Conservation (phyloP, 2,113 vertebrate genomes). For the Ameiurus melas region DNA sequence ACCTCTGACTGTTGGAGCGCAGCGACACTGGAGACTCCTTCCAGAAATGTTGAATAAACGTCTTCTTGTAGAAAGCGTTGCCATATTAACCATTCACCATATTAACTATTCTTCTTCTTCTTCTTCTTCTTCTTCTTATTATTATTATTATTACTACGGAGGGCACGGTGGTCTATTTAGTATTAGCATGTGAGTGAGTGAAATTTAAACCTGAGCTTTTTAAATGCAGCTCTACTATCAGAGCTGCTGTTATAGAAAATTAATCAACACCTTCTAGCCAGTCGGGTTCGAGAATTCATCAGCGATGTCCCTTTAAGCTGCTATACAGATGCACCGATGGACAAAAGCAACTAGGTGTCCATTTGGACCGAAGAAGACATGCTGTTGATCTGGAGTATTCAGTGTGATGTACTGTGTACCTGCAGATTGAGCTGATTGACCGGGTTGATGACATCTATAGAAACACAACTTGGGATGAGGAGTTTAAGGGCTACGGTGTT, state of each 20-base stretch:
- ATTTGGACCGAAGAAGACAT: background rate
- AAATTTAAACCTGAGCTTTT: background rate
- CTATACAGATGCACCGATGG: no score
- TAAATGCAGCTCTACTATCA: background rate
- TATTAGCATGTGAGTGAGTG: background rate
- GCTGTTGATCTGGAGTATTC: background rate
- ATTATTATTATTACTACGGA: no score
- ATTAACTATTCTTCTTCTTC: no score
- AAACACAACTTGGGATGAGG: conserved; percentile 91
- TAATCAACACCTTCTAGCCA: background rate
- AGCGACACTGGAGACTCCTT: no score
- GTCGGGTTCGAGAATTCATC: background rate
- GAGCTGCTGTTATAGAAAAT: background rate
- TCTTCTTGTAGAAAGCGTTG: no score
- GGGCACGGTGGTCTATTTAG: no score
- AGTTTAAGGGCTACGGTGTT: conserved; percentile 89
- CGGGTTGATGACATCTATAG: conserved; percentile 97
- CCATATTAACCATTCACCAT: background rate
- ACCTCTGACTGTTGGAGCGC: no score
- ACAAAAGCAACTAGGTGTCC: background rate
- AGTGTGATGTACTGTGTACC: background rate
- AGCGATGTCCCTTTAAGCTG: background rate
- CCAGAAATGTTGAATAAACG: no score
- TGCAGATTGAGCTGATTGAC: conserved; percentile 94
- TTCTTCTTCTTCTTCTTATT: no score